Conservation (phyloP, 1,140 invertebrate genomes). For the Episyrphus balteatus region DNA sequence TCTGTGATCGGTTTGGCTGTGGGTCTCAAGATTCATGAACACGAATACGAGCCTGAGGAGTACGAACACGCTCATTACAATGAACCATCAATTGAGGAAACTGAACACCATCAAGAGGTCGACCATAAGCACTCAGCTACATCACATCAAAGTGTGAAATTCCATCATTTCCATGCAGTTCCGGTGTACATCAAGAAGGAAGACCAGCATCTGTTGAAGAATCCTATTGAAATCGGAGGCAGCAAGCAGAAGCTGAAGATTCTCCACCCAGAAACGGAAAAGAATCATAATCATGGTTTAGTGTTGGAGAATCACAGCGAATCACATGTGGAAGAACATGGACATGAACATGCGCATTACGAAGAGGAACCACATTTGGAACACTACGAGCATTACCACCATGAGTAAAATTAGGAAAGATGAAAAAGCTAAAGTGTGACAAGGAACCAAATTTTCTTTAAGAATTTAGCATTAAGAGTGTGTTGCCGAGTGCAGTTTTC, state of each 20-base stretch:
- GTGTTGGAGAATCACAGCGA: constrained; percentile 46
- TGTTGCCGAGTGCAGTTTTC: too few species aligned
- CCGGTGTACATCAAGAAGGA: constrained; percentile 54
- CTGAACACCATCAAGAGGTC: constrained; percentile 45
- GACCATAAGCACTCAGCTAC: constrained; percentile 47
- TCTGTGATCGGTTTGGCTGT: too few species aligned
- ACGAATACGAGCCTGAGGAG: constrained; percentile 5
- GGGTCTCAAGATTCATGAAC: not conserved
- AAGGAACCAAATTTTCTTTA: too few species aligned
- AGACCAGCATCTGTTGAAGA: constrained; percentile 47
- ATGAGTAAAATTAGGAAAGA: not conserved
- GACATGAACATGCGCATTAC: constrained; percentile 31
- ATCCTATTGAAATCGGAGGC: constrained; percentile 48
- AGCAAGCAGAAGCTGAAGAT: constrained; percentile 46
- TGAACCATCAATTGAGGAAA: constrained; percentile 41
- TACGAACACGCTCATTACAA: constrained; percentile 10
- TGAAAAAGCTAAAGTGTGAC: too few species aligned
- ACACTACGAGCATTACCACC: constrained; percentile 24
- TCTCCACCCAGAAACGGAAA: constrained; percentile 45
- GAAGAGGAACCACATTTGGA: constrained; percentile 4
- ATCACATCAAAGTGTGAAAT: constrained; percentile 52
- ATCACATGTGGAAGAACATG: constrained; percentile 40
- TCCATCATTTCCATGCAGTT: constrained; percentile 52
- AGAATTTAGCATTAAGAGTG: too few species aligned
- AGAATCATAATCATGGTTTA: constrained; percentile 43